Base-by-base conservation (phyloP, 2,797 vertebrate genomes). In the Heliangelus exortis region DNA sequence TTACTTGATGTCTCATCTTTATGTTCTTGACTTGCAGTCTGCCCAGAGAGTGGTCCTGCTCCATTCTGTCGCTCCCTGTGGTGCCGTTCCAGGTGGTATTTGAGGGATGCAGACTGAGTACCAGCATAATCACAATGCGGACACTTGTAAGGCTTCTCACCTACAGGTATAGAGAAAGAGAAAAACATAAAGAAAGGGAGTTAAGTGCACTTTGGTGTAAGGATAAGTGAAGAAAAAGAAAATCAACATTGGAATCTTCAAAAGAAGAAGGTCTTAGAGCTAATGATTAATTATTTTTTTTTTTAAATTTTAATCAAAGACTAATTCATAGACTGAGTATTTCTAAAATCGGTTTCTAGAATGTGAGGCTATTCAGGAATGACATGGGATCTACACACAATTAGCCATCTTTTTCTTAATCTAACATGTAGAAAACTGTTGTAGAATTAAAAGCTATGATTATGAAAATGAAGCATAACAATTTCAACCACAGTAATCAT, bases 41-140 rank as follows among this genome's bases (percentile, higher is more conserved):
- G 98, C 33, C 98, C 98, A 29, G 98, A 96, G 65, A 98, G 98
- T 1, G 99, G 98, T 41, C 98, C 98, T 19, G 98, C 97, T 72
- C 99, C 99, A 2, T 99, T 99, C 97, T 99, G 99, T 8, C 98
- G 98, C 93, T 99, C 99, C 15, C 99, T 98, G 84, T 99, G 99
- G 96, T 99, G 99, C 50, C 99, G 98, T 69, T 99, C 99, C 94
- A 99, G 96, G 98, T 99, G 99, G 96, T 99, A 99, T 96, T 99
- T 99, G 73, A 99, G 97, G 93, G 99, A 99, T 7, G 99, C 99
- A 86, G 99, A 99, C 97, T 99, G 99, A 92, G 99, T 99, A 34
- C 99, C 99, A 18, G 99, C 99, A n/a, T 99, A 99, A 97, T 99
- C 99, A 92, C 99, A 99, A 97, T 99, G 99, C 31, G 99, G 99